Percentiles rank a stretch among this genome's conserved stretches.
These are phyloP conservation scores for Nothoprocta pentlandii DNA, from an alignment of 2,113 vertebrate genomes.

Conservation along the genomic window DNA sequence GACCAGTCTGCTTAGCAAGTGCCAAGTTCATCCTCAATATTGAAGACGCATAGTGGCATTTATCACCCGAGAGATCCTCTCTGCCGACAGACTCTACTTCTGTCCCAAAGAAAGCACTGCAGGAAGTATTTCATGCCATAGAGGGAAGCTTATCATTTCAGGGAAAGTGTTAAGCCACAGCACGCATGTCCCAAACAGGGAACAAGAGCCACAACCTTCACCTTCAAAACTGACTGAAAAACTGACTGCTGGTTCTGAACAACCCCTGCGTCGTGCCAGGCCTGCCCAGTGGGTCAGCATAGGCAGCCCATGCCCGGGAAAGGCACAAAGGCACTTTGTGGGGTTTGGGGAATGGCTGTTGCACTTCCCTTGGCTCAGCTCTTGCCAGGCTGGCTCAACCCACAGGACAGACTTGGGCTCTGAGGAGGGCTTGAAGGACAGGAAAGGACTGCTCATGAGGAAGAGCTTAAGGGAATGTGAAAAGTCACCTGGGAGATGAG, in stretches of 20 bases:
- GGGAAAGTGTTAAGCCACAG: accelerated
- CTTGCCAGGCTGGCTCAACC: neutral
- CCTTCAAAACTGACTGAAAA: neutral
- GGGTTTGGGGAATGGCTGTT: neutral
- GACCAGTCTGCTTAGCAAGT: neutral
- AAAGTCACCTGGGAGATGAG: neutral
- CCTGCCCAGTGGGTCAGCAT: neutral
- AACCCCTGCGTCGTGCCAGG: neutral
- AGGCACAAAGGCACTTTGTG: neutral
- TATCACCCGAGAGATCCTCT: neutral
- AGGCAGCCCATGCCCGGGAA: neutral
- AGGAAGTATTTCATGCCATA: neutral
- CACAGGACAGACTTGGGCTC: neutral
- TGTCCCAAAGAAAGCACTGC: no score
- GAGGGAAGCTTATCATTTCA: neutral
- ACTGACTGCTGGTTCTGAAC: neutral
- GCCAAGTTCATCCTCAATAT: no score
- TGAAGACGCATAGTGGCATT: neutral
- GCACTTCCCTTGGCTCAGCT: neutral
- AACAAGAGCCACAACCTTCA: neutral
- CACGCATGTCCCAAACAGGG: neutral
- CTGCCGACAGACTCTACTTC: neutral
- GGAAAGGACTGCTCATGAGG: neutral
- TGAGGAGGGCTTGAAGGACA: no score
- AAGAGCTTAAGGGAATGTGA: neutral